Base-by-base conservation (phyloP, 2,888 invertebrate species). In the Lomographa bimaculata region DNA sequence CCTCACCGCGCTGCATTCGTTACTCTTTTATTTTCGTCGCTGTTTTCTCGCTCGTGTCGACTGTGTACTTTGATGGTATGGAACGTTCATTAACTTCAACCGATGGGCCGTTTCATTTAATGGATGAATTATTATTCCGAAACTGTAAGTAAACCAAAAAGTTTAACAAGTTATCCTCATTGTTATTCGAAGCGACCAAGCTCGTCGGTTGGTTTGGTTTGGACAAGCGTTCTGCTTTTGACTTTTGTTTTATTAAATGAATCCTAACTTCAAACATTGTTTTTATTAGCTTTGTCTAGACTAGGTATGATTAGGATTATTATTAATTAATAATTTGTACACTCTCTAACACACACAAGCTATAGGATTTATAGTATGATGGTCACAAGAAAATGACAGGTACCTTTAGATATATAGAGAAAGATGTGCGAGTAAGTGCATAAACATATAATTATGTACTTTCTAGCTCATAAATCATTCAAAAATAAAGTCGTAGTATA, bases 21-120 rank as follows among this genome's bases (percentile, higher is more conserved):
- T 64, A 58, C 64, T 62, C 70, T 82, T 82, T 84, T 84, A 82
- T 86, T 85, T 82, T 79, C 71, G 71, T 75, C 71, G 67, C 71
- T 63, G 70, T 71, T 73, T 74, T 75, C 67, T 74, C 77, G 66
- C 55, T 68, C 79, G 77, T 72, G 81, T 81, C 83, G 78, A 77
- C 74, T 73, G 70, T 55, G 50, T 66, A 61, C 81, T 85, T 85
- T 86, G 81, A 84, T 74, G 81, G 78, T 45, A 58, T 62, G 60
- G 56, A 62, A 64, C 69, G 65, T 73, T 72, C 66, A 70, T 74
- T 64, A 64, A 69, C 60, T 54, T 59, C 57, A 58, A 46, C 54
- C 61, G 58, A 61, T 64, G 56, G 49, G 46, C 46, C 26, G 34
- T 41, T 45, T 46, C 46, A 29, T 38, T 41, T 35, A 41, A 34